Base-by-base conservation (phyloP, 2,797 vertebrate genomes). In the Chaenodraco wilsoni region DNA sequence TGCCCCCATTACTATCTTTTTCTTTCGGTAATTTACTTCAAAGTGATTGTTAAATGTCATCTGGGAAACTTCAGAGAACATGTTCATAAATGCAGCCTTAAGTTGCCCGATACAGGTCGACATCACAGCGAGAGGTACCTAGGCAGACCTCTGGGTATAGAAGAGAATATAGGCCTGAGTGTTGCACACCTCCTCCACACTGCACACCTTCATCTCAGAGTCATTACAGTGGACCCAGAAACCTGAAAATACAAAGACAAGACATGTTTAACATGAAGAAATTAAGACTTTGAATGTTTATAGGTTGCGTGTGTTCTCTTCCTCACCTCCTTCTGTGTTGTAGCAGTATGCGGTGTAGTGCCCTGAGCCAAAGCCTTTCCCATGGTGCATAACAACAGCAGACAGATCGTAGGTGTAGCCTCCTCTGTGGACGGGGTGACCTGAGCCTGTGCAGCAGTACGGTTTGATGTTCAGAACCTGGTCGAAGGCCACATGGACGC, bases 181-280 rank as follows among this genome's bases (percentile, higher is more conserved):
- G 95, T 96, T 97, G 95, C 98, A 99, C 94, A 99, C 97, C 90
- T 99, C 98, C 95, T 98, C 97, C 92, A 99, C 96, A 49, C 96
- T 97, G 95, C 97, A 99, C 91, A 99, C 97, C 93, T 98, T 98
- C 96, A 99, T 95, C 93, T 98, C 97, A 87, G 98, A 99, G 95
- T 99, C 98, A 73, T 99, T 99, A 95, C 98, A 99, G 96, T 99
- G 98, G 91, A 99, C 97, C 98, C 98, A 99, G 93, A 99, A 99
- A 91, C 97, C 98, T 99, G 93, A 68, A 51, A 59, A 84, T 0
- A 60, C 41, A 71, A 31, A 67, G 8, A 74, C 8, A 41, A 41
- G 12, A 1, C 0, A 4, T 27, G 16, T 52, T 52, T 55, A 19
- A 50, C 14, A 16, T 6, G 33, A 59, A 12, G 9, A 19, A 4